Percentiles rank a stretch among this genome's conserved stretches.
phyloP scores from a whole-genome alignment of 2,888 invertebrate genomes.

The Spilosoma lubricipeda region DNA sequence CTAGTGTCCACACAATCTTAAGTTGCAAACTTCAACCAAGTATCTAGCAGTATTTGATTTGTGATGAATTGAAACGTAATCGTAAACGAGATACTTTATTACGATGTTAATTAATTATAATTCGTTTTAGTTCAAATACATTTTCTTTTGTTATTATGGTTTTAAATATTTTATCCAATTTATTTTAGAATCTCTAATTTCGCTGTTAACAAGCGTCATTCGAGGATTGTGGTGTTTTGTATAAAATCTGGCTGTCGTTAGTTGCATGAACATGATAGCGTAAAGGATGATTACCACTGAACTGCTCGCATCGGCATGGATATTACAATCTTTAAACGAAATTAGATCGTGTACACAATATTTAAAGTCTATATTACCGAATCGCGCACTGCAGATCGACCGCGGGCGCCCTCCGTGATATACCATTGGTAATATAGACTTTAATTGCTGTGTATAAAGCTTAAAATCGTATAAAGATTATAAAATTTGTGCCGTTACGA shows the following conservation, averaged over 20 bases:
- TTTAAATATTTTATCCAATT: constrained; percentile 10
- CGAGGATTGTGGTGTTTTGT: constrained; percentile 17
- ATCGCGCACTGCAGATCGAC: no score
- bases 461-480: no score
- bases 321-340: no score
- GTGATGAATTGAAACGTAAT: constrained; percentile 50
- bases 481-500: no score
- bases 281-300: no score
- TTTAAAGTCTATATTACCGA: no score
- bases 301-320: no score
- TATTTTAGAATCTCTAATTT: constrained; percentile 46
- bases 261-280: not conserved
- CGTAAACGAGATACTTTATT: constrained; percentile 38
- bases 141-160: constrained; percentile 16
- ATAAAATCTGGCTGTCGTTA: not conserved
- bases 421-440: no score
- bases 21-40: constrained; percentile 45
- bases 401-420: no score
- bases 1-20: constrained; percentile 30
- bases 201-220: constrained; percentile 20
- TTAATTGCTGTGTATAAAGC: no score
- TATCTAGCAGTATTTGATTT: constrained; percentile 55
- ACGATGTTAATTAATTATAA: constrained; percentile 40
- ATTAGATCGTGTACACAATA: no score
- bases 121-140: constrained; percentile 25